These are phyloP conservation scores for Griposia aprilina DNA, from an alignment of 2,888 invertebrate species.

Conservation along the genomic window DNA sequence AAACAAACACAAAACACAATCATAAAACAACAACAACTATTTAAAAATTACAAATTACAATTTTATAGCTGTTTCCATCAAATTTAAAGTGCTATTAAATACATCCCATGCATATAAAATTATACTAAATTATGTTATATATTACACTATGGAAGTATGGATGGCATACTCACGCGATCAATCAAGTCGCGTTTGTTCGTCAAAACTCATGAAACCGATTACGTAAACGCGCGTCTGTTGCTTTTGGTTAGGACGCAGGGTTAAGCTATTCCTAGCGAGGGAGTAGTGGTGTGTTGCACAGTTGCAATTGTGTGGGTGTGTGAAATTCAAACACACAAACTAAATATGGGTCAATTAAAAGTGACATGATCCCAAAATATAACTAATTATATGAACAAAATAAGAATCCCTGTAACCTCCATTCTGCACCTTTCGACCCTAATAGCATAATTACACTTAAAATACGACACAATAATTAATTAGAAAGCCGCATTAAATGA, in stretches of 20 bases:
- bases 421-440: background rate
- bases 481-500: slow-evolving; percentile 18
- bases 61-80: no score
- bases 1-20: no score
- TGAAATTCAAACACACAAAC: background rate
- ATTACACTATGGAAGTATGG: no score
- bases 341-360: background rate
- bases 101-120: no score
- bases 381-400: background rate
- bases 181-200: background rate
- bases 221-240: background rate
- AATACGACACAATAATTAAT: slow-evolving; percentile 39
- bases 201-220: background rate
- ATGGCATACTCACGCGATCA: background rate
- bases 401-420: background rate
- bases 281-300: background rate
- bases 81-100: no score
- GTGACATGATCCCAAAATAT: background rate
- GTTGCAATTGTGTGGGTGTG: background rate
- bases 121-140: no score
- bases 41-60: no score
- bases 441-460: slow-evolving; percentile 8
- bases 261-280: background rate
- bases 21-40: no score
- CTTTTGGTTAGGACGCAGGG: background rate